phyloP scores from a whole-genome alignment of 2,797 vertebrate species.

The Apogon talboti region DNA sequence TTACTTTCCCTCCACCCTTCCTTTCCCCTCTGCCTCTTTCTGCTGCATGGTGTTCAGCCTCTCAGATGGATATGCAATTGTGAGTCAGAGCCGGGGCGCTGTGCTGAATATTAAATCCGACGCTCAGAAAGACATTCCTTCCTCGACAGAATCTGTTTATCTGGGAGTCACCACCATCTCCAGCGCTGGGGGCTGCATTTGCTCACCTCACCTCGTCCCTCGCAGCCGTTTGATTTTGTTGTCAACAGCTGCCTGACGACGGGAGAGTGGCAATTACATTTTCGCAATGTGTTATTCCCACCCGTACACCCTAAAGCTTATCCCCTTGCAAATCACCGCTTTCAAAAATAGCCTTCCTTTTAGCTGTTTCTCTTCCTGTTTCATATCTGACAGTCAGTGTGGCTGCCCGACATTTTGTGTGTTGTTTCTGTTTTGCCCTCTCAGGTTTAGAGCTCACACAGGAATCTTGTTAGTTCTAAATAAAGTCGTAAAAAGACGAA shows the following conservation, averaged over 20 bases:
- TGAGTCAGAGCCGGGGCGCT: constrained; percentile 55
- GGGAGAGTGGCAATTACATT: constrained; percentile 70
- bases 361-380: constrained; percentile 8
- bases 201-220: constrained; percentile 61
- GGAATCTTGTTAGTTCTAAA: not conserved
- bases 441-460: too few species aligned
- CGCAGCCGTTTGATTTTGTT: constrained; percentile 67
- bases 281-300: constrained; percentile 58
- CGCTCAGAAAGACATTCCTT: constrained; percentile 63
- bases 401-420: constrained; percentile 13
- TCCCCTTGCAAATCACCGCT: constrained; percentile 35
- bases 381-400: constrained; percentile 14
- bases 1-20: constrained; percentile 30
- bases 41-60: constrained; percentile 45
- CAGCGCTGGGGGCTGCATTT: constrained; percentile 52
- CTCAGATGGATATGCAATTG: constrained; percentile 61
- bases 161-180: constrained; percentile 59
- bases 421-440: not conserved
- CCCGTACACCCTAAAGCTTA: constrained; percentile 38
- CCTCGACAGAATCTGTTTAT: constrained; percentile 69
- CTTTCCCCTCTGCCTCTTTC: constrained; percentile 47
- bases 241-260: constrained; percentile 68
- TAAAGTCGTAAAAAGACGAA: constrained; percentile 5
- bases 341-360: constrained; percentile 51
- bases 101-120: constrained; percentile 71